Conservation (phyloP, 2,113 vertebrate genomes). For the Pimephales promelas region DNA sequence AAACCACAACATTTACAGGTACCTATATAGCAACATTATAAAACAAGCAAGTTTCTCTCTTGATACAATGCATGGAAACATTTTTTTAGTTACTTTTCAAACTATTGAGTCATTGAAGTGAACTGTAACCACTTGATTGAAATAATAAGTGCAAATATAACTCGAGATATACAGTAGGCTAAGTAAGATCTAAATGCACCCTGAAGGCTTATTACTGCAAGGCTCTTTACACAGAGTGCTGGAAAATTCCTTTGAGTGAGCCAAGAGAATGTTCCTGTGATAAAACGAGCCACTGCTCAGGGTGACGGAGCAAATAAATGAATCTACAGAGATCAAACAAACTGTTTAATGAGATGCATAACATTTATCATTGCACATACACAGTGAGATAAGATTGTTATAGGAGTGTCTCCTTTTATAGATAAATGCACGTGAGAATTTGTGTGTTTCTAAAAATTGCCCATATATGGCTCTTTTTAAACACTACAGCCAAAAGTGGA, state of each 20-base stretch:
- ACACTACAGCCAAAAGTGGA: too few relatives aligned
- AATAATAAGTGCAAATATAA: too few relatives aligned
- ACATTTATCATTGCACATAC: background rate
- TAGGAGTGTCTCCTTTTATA: slow-evolving; percentile 7
- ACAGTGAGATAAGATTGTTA: background rate
- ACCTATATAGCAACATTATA: background rate
- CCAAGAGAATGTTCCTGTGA: slow-evolving; percentile 64
- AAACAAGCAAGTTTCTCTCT: background rate
- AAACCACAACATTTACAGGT: too few relatives aligned
- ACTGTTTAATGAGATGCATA: background rate
- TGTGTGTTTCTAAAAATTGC: background rate
- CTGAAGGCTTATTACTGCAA: background rate
- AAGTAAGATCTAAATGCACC: slow-evolving; percentile 47
- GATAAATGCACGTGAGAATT: background rate
- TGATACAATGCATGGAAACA: background rate
- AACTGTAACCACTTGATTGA: background rate
- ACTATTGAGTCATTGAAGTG: background rate
- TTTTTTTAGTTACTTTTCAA: background rate
- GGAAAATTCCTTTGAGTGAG: slow-evolving; percentile 68
- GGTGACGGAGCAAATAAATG: slow-evolving; percentile 16
- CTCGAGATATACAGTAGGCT: background rate
- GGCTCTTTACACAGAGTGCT: slow-evolving; percentile 51
- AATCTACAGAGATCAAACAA: slow-evolving; percentile 29
- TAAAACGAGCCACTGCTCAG: slow-evolving; percentile 53
- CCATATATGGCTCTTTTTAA: background rate